phyloP scores from a whole-genome alignment of 1,140 invertebrate species.

The Bombus haemorrhoidalis region DNA sequence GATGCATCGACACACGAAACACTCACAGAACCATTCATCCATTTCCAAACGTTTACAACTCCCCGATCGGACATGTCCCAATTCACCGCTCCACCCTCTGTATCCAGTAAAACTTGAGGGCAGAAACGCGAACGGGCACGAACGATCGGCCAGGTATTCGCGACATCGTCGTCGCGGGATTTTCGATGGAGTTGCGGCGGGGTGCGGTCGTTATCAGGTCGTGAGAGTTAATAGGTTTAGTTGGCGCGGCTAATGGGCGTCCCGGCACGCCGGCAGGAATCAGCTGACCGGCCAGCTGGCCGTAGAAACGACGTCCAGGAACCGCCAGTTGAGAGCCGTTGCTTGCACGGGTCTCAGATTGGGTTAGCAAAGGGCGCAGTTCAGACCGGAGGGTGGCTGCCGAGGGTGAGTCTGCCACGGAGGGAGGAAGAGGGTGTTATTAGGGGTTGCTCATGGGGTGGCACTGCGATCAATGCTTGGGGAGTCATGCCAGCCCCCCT shows the following conservation, averaged over 20 bases:
- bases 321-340: constrained; percentile 75
- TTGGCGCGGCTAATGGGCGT: constrained; percentile 76
- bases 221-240: constrained; percentile 78
- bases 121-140: background rate
- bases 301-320: constrained; percentile 26
- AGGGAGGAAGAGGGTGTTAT: constrained; percentile 77
- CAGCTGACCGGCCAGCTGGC: constrained; percentile 80
- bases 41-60: background rate
- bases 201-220: constrained; percentile 72
- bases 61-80: background rate
- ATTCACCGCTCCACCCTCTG: no score
- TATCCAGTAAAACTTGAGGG: background rate
- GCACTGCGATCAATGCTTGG: constrained; percentile 80
- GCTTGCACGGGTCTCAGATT: constrained; percentile 76
- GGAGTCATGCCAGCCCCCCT: constrained; percentile 76
- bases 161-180: constrained; percentile 53
- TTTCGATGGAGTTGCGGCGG: constrained; percentile 58
- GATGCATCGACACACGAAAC: no score
- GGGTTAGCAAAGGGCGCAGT: constrained; percentile 78
- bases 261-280: constrained; percentile 70
- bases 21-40: background rate
- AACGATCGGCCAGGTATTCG: constrained; percentile 4
- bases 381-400: constrained; percentile 70
- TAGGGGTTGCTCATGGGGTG: constrained; percentile 81
- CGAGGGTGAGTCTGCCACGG: constrained; percentile 50